Percentiles rank a stretch among this genome's conserved stretches.
Evolutionary conservation across 2,797 vertebrate species (phyloP).

Genomic region (Melanogrammus aeglefinus): DNA sequence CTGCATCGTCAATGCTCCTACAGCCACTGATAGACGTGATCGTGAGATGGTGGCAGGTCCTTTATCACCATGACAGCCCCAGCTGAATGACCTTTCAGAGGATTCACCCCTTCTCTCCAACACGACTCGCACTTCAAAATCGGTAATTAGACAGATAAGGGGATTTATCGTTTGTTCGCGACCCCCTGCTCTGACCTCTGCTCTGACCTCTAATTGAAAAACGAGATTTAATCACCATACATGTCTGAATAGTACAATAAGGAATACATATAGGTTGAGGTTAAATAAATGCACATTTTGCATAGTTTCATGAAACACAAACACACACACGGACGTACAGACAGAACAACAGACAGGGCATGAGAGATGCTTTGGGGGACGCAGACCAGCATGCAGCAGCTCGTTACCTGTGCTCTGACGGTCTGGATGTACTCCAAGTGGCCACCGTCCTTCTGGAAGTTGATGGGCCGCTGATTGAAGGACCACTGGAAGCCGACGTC

Average conservation of each 20-base stretch:
- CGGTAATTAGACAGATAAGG: slow-evolving; percentile 9
- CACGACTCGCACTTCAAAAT: slow-evolving; percentile 28
- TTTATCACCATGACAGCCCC: slow-evolving; percentile 42
- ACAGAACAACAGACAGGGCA: neutral
- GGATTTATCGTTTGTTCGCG: neutral
- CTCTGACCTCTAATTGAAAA: neutral
- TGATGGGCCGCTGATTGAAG: slow-evolving; percentile 85
- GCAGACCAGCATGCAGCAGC: neutral
- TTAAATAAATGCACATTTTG: neutral
- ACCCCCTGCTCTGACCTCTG: neutral
- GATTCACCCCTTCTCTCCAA: slow-evolving; percentile 41
- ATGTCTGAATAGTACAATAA: neutral
- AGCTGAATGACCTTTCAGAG: slow-evolving; percentile 41
- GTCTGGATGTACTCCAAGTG: slow-evolving; percentile 97
- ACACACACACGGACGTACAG: neutral
- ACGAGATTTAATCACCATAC: neutral
- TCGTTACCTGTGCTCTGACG: slow-evolving; percentile 80
- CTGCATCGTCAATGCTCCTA: slow-evolving; percentile 6
- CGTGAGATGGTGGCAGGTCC: slow-evolving; percentile 33
- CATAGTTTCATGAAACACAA: neutral
- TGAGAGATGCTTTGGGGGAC: neutral
- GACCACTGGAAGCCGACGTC: slow-evolving; percentile 91
- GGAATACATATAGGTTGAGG: neutral
- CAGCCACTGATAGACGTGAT: slow-evolving; percentile 36
- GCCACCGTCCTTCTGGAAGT: slow-evolving; percentile 85